phyloP scores from a whole-genome alignment of 2,888 invertebrate genomes.

The Lasioglossum villosulum region DNA sequence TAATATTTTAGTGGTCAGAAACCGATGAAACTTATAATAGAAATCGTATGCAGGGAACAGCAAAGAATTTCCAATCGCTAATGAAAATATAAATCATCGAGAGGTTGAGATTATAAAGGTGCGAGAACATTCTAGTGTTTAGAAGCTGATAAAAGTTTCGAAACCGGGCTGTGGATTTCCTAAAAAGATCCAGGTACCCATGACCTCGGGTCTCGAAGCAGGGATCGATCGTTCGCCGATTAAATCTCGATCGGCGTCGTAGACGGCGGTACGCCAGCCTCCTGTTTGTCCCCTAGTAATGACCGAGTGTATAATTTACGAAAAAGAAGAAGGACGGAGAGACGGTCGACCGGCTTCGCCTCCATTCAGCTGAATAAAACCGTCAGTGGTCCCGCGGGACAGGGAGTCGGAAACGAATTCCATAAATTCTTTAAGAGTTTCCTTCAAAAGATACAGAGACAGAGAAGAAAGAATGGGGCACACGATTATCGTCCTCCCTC shows the following conservation, averaged over 20 bases:
- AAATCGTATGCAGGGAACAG: too few relatives aligned
- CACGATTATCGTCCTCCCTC: constrained; percentile 47
- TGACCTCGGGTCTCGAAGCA: not conserved
- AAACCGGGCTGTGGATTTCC: not conserved
- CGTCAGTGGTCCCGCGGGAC: constrained; percentile 43
- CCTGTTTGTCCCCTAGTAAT: constrained; percentile 63
- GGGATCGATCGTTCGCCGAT: constrained; percentile 36
- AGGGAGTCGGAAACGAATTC: constrained; percentile 57
- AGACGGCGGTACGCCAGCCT: constrained; percentile 13
- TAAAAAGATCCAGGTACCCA: not conserved
- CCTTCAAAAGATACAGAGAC: constrained; percentile 14
- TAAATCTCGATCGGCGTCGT: constrained; percentile 48
- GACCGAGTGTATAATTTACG: constrained; percentile 70
- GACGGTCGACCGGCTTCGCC: constrained; percentile 18
- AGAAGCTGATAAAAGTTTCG: not conserved
- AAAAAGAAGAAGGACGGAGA: constrained; percentile 45
- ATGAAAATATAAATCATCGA: not conserved
- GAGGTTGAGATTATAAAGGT: not conserved
- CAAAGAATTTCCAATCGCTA: not conserved
- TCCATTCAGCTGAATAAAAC: constrained; percentile 61
- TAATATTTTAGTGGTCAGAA: too few relatives aligned
- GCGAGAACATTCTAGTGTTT: not conserved
- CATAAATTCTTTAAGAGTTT: constrained; percentile 59
- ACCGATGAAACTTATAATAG: too few relatives aligned
- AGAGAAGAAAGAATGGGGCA: constrained; percentile 33